These are phyloP conservation scores for Protaetia brevitarsis DNA, from an alignment of 1,140 invertebrate genomes.

Conservation along the genomic window DNA sequence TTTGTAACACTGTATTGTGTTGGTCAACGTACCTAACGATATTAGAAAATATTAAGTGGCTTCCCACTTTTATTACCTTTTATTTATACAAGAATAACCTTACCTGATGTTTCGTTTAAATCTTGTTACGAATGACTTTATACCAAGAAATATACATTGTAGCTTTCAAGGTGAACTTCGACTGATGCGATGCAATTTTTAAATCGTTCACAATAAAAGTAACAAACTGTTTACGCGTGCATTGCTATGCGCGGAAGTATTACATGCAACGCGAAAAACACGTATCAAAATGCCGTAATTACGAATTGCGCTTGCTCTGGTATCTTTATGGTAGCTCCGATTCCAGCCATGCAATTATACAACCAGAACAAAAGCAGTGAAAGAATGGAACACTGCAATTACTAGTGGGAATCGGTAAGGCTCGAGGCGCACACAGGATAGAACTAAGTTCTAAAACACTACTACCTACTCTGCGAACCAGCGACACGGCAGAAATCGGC, in stretches of 20 bases:
- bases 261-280: neutral
- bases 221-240: conserved; percentile 7
- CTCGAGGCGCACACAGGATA: neutral
- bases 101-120: too few relatives aligned
- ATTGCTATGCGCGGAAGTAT: conserved; percentile 5
- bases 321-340: conserved; percentile 13
- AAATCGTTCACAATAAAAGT: neutral
- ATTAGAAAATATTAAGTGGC: too few relatives aligned
- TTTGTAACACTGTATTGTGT: too few relatives aligned
- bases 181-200: neutral
- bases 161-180: neutral
- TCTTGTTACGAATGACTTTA: too few relatives aligned
- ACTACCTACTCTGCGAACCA: neutral
- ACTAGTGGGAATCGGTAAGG: neutral
- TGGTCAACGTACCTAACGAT: too few relatives aligned
- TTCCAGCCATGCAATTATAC: neutral
- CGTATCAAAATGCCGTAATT: conserved; percentile 7
- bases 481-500: neutral
- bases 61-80: too few relatives aligned
- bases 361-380: conserved; percentile 11
- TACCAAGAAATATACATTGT: too few relatives aligned
- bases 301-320: conserved; percentile 2
- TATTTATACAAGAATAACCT: too few relatives aligned
- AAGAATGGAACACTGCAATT: conserved; percentile 2
- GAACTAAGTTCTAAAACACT: conserved; percentile 3